Evolutionary conservation across 37 sponge, comb jelly and placozoan species (phyloP).

Genomic region (Oscarella lobularis): DNA sequence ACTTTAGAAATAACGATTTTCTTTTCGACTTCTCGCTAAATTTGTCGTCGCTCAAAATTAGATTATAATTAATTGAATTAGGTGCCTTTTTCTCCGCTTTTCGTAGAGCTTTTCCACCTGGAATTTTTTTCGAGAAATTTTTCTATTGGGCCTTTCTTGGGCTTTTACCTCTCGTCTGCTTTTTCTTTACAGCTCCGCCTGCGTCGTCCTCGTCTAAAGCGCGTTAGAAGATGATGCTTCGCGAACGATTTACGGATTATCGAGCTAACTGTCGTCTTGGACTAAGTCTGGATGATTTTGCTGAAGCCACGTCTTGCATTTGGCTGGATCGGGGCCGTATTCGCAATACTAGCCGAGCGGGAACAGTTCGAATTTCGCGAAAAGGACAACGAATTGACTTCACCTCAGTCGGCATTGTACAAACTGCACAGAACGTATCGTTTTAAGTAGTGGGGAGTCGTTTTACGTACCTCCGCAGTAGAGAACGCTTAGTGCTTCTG

Average conservation of each 20-base stretch:
- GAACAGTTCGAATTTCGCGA: too few relatives aligned
- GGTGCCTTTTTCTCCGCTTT: conserved; percentile 68
- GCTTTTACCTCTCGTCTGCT: too few relatives aligned
- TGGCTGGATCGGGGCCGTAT: conserved; percentile 52
- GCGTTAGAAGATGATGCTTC: too few relatives aligned
- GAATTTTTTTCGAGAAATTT: too few relatives aligned
- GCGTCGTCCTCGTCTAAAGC: too few relatives aligned
- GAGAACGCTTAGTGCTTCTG: conserved; percentile 44
- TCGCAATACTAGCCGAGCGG: conserved; percentile 97
- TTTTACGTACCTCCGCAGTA: conserved; percentile 48
- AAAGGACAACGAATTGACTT: neutral
- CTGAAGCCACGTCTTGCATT: conserved; percentile 89
- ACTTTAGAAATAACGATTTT: conserved; percentile 26
- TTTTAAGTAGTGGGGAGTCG: neutral
- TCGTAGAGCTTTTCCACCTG: conserved; percentile 69
- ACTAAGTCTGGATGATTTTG: conserved; percentile 60
- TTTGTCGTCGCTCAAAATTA: neutral
- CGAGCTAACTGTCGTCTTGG: too few relatives aligned
- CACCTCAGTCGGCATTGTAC: conserved; percentile 72
- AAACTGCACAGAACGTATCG: conserved; percentile 15
- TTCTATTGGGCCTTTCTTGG: too few relatives aligned
- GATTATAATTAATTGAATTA: neutral
- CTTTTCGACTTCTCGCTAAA: conserved; percentile 31
- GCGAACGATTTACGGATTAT: too few relatives aligned
- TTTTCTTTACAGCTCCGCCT: too few relatives aligned